A percentile compares a stretch with the other conserved stretches of the same genome.
Conservation (phyloP, 1,140 invertebrate species). For the Drosophila kurseongensis region DNA sequence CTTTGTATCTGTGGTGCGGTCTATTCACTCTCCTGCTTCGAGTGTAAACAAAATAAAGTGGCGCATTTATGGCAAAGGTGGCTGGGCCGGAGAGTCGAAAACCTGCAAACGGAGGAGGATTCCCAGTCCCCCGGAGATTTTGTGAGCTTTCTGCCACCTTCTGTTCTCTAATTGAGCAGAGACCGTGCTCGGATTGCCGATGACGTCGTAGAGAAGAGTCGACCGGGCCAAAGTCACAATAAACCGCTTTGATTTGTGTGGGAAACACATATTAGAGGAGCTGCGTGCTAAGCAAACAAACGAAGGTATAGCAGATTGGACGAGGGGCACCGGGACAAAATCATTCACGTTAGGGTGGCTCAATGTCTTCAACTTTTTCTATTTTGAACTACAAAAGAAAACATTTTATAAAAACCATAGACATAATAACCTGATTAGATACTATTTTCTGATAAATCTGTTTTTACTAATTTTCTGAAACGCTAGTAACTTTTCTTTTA, state of each 20-base stretch:
- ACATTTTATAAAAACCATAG: no score
- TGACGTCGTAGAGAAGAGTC: slow-evolving; percentile 50
- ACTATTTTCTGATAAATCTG: no score
- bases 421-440: no score
- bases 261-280: slow-evolving; percentile 45
- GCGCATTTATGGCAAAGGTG: slow-evolving; percentile 77
- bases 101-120: slow-evolving; percentile 2
- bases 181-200: slow-evolving; percentile 72
- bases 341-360: slow-evolving; percentile 24
- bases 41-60: slow-evolving; percentile 79
- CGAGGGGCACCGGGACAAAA: slow-evolving; percentile 6
- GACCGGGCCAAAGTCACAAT: slow-evolving; percentile 49
- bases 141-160: slow-evolving; percentile 36
- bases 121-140: not conserved
- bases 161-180: slow-evolving; percentile 79
- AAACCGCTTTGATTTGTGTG: slow-evolving; percentile 76
- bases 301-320: slow-evolving; percentile 9
- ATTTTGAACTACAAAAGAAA: no score
- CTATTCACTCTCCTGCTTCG: slow-evolving; percentile 17
- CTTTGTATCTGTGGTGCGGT: slow-evolving; percentile 17
- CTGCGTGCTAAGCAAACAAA: slow-evolving; percentile 56
- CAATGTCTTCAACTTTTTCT: not conserved
- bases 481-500: no score
- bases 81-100: slow-evolving; percentile 39
- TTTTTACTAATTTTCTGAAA: no score